Base-by-base conservation (phyloP, 2,113 vertebrate species). In the Haliaeetus leucogaster region DNA sequence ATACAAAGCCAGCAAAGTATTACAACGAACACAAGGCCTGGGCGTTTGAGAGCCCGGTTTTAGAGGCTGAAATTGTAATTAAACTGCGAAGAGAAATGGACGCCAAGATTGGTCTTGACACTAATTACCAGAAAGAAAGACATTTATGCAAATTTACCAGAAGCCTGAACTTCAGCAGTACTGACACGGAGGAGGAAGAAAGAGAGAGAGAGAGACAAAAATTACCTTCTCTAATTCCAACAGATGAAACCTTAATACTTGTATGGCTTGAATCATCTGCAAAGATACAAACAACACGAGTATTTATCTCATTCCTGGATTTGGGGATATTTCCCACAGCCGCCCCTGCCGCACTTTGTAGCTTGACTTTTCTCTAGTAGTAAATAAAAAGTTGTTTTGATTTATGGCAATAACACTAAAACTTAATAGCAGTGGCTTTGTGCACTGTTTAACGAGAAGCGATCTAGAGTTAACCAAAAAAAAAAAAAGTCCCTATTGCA, bases 221-320 rank as follows among this genome's bases (percentile, higher is more conserved):
- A 98, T 99, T 99, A 99, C 99, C 99, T 99, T 99, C 98, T 99
- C 99, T 98, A 99, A 99, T 98, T 99, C 99, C 99, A 99, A 98
- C 97, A 99, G 99, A 99, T 99, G 99, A 99, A 99, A 99, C 98
- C 99, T 99, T 99, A 99, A 99, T 99, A 99, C 99, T 99, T 99
- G 99, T 99, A 99, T 99, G 98, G 99, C 99, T 99, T 99, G 99
- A 97, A 99, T 99, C 99, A 99, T 99, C 99, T 99, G 99, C 97
- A 99, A 98, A 98, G 97, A 98, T 95, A 98, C 90, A 98, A 98
- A 98, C 98, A 98, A 97, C 95, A 98, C 55, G 72, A 97, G 97
- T 86, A 95, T 96, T 96, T 95, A 93, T 92, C 94, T 95, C 95
- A 78, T 65, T 90, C 89, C 80, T 93, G 89, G 93, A 91, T 93